Evolutionary conservation across 2,888 invertebrate species (phyloP).

Genomic region (Parnassius mnemosyne): DNA sequence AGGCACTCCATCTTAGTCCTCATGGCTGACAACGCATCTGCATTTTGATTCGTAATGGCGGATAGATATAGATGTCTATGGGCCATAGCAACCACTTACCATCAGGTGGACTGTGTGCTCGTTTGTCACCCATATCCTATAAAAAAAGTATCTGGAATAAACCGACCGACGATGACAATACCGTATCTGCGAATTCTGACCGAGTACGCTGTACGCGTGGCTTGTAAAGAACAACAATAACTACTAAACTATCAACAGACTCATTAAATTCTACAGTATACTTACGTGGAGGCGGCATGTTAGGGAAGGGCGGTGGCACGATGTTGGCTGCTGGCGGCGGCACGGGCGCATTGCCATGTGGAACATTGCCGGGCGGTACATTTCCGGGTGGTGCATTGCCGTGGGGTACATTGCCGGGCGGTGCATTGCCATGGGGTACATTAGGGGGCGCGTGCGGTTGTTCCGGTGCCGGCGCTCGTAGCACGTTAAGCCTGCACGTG

Average conservation of each 20-base stretch:
- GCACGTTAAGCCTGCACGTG: slow-evolving; percentile 95
- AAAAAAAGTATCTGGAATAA: too few relatives aligned
- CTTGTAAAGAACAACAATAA: too few relatives aligned
- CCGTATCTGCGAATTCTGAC: too few relatives aligned
- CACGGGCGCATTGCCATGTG: slow-evolving; percentile 40
- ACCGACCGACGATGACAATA: too few relatives aligned
- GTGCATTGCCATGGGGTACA: slow-evolving; percentile 39
- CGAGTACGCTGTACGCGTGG: too few relatives aligned
- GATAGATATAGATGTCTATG: too few relatives aligned
- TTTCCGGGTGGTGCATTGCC: slow-evolving; percentile 31
- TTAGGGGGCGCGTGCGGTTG: slow-evolving; percentile 37
- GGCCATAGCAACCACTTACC: too few relatives aligned
- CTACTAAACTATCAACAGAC: not conserved
- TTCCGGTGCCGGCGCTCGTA: slow-evolving; percentile 73
- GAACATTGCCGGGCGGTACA: slow-evolving; percentile 30
- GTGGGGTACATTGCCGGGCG: slow-evolving; percentile 35
- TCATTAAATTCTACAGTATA: slow-evolving; percentile 18
- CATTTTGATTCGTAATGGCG: too few relatives aligned
- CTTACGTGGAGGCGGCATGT: slow-evolving; percentile 63
- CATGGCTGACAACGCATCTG: too few relatives aligned
- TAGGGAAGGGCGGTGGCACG: slow-evolving; percentile 59
- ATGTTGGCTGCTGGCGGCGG: slow-evolving; percentile 38
- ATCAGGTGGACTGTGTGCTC: too few relatives aligned
- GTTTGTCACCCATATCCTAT: too few relatives aligned
- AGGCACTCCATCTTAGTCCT: too few relatives aligned